Percentiles rank a stretch among this genome's conserved stretches.
Evolutionary conservation across 2,113 vertebrate genomes (phyloP).

Genomic region (Pantherophis guttatus): DNA sequence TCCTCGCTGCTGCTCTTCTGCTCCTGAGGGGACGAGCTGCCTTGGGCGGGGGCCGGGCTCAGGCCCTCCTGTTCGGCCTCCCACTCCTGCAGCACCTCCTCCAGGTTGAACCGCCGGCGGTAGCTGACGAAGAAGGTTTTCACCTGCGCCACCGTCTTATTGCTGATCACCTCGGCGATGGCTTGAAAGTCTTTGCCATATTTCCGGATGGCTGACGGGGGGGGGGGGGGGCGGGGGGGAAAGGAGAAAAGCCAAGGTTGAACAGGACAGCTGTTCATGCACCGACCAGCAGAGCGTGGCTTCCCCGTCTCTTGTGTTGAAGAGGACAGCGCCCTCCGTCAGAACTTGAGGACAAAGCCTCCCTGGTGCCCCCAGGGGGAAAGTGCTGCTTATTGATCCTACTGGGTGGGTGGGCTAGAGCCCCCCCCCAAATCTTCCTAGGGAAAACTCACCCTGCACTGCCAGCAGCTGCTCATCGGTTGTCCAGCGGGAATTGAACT

Average conservation of each 20-base stretch:
- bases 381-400: neutral
- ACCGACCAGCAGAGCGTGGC: neutral
- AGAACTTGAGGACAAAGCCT: neutral
- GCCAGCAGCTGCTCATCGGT: slow-evolving; percentile 83
- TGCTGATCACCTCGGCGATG: slow-evolving; percentile 87
- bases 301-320: neutral
- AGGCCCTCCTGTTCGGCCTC: slow-evolving; percentile 83
- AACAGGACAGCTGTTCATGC: rapidly evolving
- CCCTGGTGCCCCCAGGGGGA: neutral
- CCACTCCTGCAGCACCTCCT: slow-evolving; percentile 90
- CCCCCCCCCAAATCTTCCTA: neutral
- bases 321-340: neutral
- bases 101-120: slow-evolving; percentile 86
- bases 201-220: slow-evolving; percentile 77
- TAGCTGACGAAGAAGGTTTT: slow-evolving; percentile 90
- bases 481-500: slow-evolving; percentile 89
- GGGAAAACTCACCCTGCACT: slow-evolving; percentile 71
- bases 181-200: slow-evolving; percentile 87
- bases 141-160: slow-evolving; percentile 85
- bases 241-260: neutral
- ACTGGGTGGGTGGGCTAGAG: neutral
- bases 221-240: rapidly evolving
- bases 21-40: slow-evolving; percentile 61
- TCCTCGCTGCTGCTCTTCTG: slow-evolving; percentile 59
- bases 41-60: slow-evolving; percentile 48